Evolutionary conservation across 2,113 vertebrate species (phyloP).

Genomic region (Vulpes lagopus): DNA sequence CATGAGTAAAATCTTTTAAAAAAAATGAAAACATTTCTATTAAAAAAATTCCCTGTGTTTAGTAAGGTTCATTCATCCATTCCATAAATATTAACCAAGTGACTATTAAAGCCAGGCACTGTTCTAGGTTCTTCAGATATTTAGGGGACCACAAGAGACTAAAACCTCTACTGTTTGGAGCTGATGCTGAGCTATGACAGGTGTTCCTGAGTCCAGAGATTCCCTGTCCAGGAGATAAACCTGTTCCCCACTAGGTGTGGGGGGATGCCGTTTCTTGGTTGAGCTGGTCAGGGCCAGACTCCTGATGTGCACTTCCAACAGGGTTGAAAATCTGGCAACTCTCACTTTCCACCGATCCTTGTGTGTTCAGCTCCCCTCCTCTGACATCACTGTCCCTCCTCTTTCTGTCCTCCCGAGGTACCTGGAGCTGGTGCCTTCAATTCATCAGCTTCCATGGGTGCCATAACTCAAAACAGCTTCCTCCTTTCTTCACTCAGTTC

Average conservation of each 20-base stretch:
- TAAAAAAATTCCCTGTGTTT: neutral
- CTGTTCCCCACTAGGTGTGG: neutral
- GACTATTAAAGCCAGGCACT: neutral
- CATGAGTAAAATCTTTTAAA: too few species aligned
- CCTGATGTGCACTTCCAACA: neutral
- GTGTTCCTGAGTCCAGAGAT: neutral
- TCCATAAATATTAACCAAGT: slow-evolving; percentile 48
- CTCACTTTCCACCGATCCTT: neutral
- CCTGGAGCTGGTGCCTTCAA: neutral
- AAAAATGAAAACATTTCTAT: too few species aligned
- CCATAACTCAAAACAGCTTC: neutral
- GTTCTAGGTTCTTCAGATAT: neutral
- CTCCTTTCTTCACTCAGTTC: slow-evolving; percentile 3
- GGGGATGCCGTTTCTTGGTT: neutral
- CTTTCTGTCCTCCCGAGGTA: neutral
- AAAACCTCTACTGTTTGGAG: neutral
- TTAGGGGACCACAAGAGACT: neutral
- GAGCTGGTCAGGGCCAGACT: neutral
- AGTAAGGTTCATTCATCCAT: neutral
- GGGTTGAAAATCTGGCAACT: neutral
- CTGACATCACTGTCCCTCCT: neutral
- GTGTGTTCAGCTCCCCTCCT: neutral
- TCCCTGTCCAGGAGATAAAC: neutral
- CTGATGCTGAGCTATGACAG: neutral
- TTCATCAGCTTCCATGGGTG: neutral